Percentiles rank a stretch among this genome's conserved stretches.
Evolutionary conservation across 2,888 invertebrate species (phyloP).

Genomic region (Apantesis nais): DNA sequence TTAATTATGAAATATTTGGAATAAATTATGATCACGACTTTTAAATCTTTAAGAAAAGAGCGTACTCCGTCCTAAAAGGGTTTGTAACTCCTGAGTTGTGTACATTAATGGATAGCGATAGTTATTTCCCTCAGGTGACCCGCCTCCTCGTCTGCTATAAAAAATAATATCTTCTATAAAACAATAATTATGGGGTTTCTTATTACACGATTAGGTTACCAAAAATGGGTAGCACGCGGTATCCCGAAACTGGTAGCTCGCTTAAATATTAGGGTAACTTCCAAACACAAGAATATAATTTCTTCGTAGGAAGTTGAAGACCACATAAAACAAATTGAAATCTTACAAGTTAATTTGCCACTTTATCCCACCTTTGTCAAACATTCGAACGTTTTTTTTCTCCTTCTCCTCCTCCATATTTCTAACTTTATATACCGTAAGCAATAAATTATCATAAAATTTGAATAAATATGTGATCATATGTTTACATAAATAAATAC

Average conservation of each 20-base stretch:
- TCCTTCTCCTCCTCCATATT: no score
- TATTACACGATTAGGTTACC: background rate
- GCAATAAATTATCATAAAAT: background rate
- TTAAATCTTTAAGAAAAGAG: no score
- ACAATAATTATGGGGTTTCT: background rate
- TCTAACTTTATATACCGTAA: background rate
- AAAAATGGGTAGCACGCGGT: background rate
- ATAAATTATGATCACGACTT: no score
- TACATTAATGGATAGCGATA: no score
- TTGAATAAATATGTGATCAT: background rate
- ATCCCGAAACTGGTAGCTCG: background rate
- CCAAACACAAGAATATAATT: background rate
- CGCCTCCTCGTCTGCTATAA: no score
- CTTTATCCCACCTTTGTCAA: background rate
- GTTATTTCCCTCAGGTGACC: no score
- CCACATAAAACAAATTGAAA: background rate
- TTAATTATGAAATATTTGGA: no score
- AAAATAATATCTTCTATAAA: no score
- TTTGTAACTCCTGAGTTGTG: no score
- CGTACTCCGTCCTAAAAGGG: no score
- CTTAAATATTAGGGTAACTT: background rate
- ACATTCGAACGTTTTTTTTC: background rate
- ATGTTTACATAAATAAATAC: background rate
- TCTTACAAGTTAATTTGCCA: background rate
- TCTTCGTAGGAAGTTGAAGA: background rate